Base-by-base conservation (phyloP, 2,888 invertebrate genomes). In the Epinotia ramella region DNA sequence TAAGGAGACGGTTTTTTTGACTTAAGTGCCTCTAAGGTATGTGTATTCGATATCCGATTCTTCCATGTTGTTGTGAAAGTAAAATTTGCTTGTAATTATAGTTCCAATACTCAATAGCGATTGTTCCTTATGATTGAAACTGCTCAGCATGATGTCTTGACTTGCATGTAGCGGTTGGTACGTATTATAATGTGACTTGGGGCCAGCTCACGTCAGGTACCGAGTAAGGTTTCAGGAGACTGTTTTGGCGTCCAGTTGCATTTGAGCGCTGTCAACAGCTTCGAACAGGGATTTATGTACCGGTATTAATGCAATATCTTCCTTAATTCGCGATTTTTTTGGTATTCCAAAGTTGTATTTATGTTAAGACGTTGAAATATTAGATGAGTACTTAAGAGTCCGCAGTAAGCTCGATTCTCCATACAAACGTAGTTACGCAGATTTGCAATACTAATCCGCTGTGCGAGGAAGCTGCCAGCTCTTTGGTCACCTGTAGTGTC, bases 111-210 rank as follows among this genome's bases (percentile, higher is more conserved):
- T 77, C 73, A 70, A 63, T 46, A 56, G 59, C 57, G 68, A 63
- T 71, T 24, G 64, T 72, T 53, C 12, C 18, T 72, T 53, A 16
- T 7, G 20, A 4, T 60, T 59, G 57, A 63, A 73, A 62, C 59
- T 70, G 64, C 62, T 63, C 56, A 73, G 79, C 79, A 78, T 79
- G 78, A 69, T 77, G 62, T 53, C n/a, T 65, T 44, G 53, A 71
- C 20, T 67, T 76, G 76, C 76, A 76, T 72, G 76, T 67, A 67
- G 12, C 60, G 53, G 75, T 28, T 60, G 28, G n/a, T 40, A 66
- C 66, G 60, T 33, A 73, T 53, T 53, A 53, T 53, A 13, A 53
- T 60, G 11, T 66, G 24, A 75, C 44, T 75, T 24, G 59, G 49
- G 24, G 44, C 44, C 53, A 40, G 53, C 53, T n/a, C 53, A 53